A percentile compares a stretch with the other conserved stretches of the same genome.
Evolutionary conservation across 2,797 vertebrate genomes (phyloP).

Genomic region (Lutjanus campechanus): DNA sequence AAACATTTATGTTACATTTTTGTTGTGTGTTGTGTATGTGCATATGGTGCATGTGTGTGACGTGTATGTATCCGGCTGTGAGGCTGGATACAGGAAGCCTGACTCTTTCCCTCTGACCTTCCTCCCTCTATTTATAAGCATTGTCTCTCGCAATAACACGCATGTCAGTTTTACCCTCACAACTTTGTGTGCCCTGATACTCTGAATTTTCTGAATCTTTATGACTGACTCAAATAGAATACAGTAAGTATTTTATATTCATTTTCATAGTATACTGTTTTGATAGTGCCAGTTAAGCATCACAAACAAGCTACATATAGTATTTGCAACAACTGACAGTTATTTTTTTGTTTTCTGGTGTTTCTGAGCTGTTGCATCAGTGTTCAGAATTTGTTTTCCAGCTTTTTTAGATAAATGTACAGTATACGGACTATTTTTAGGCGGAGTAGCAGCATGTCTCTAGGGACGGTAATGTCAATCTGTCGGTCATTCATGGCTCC

Average conservation of each 20-base stretch:
- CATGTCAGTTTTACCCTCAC: conserved; percentile 32
- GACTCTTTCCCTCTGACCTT: conserved; percentile 79
- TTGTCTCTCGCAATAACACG: conserved; percentile 39
- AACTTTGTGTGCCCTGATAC: background rate
- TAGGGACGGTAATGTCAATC: background rate
- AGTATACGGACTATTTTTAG: too few species aligned
- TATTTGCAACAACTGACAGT: background rate
- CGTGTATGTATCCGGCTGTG: conserved; percentile 60
- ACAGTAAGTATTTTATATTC: background rate
- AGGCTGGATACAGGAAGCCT: conserved; percentile 77
- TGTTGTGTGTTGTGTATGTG: conserved; percentile 29
- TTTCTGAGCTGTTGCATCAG: too few species aligned
- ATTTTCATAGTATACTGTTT: background rate
- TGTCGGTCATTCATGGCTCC: background rate
- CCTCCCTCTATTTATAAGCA: conserved; percentile 77
- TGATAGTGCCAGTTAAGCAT: background rate
- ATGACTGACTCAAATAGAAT: background rate
- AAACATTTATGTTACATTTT: conserved; percentile 8
- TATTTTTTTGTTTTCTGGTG: too few species aligned
- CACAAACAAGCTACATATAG: background rate
- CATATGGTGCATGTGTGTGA: conserved; percentile 44
- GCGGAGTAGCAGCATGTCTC: background rate
- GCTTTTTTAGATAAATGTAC: too few species aligned
- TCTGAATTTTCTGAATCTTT: conserved; percentile 6
- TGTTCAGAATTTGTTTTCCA: too few species aligned